Conservation (phyloP, 2,888 invertebrate genomes). For the Ophion costatus region DNA sequence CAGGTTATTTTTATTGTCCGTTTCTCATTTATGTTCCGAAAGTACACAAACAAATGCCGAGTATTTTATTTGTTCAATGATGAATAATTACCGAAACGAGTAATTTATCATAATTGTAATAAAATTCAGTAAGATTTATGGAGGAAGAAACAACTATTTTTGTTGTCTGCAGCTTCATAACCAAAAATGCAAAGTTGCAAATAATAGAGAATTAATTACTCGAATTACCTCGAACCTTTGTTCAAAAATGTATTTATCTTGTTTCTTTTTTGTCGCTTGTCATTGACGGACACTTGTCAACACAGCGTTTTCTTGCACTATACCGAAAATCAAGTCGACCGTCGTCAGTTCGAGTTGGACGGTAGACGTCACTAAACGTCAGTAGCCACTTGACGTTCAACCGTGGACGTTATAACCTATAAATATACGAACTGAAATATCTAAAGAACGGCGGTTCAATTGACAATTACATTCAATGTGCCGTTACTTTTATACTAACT, state of each 20-base stretch:
- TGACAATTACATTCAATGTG: neutral
- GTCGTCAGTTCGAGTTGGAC: neutral
- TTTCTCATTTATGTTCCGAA: neutral
- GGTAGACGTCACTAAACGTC: slow-evolving; percentile 19
- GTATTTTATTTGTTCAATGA: neutral
- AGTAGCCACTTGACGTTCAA: slow-evolving; percentile 24
- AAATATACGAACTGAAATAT: neutral
- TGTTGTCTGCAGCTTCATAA: slow-evolving; percentile 10
- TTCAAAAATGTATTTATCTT: neutral
- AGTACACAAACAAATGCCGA: neutral
- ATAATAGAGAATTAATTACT: neutral
- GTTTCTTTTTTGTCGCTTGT: neutral
- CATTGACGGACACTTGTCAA: neutral
- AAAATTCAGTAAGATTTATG: neutral
- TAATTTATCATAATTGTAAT: neutral
- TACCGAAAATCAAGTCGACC: neutral
- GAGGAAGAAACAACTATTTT: neutral
- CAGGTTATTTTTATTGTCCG: neutral
- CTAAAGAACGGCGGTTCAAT: neutral
- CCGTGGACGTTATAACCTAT: slow-evolving; percentile 24
- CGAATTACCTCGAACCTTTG: slow-evolving; percentile 24
- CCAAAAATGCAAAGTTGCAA: neutral
- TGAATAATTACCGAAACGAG: no score
- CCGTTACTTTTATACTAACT: neutral
- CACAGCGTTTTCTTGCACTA: slow-evolving; percentile 3